Evolutionary conservation across 30 jellyfish, hydroid and myxozoan species (phyloP).

Genomic region (Chrysaora quinquecirrha): DNA sequence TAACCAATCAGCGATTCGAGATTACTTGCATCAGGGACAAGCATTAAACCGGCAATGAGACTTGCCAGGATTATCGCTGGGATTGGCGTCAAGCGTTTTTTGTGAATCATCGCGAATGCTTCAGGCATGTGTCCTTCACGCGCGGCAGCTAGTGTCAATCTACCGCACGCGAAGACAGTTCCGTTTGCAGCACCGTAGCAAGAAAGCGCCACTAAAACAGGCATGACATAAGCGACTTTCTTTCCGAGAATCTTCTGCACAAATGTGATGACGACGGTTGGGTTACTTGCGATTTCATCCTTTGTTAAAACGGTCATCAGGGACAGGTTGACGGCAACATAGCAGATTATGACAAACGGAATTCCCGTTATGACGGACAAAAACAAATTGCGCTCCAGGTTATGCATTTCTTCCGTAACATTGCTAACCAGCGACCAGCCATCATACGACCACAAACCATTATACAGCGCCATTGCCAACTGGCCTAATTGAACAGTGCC

Average conservation of each 20-base stretch:
- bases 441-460: slow-evolving; percentile 75
- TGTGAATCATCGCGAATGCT: slow-evolving; percentile 57
- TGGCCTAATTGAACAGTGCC: slow-evolving; percentile 27
- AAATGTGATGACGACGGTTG: slow-evolving; percentile 66
- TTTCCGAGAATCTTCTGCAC: slow-evolving; percentile 53
- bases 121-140: slow-evolving; percentile 85
- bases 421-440: slow-evolving; percentile 75
- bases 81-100: slow-evolving; percentile 63
- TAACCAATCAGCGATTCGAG: slow-evolving; percentile 59
- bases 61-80: slow-evolving; percentile 67
- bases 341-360: slow-evolving; percentile 70
- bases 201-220: slow-evolving; percentile 68
- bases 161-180: slow-evolving; percentile 69
- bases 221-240: slow-evolving; percentile 63
- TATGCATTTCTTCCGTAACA: slow-evolving; percentile 72
- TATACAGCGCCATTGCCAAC: slow-evolving; percentile 55
- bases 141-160: slow-evolving; percentile 80
- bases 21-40: slow-evolving; percentile 69
- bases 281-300: slow-evolving; percentile 33
- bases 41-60: slow-evolving; percentile 49
- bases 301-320: slow-evolving; percentile 53
- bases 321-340: slow-evolving; percentile 48
- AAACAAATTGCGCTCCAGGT: slow-evolving; percentile 69
- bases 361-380: slow-evolving; percentile 64
- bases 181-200: slow-evolving; percentile 80